A percentile compares a stretch with the other conserved stretches of the same genome.
These are phyloP conservation scores for Marmota monax DNA, from an alignment of 2,113 vertebrate species.

Conservation along the genomic window DNA sequence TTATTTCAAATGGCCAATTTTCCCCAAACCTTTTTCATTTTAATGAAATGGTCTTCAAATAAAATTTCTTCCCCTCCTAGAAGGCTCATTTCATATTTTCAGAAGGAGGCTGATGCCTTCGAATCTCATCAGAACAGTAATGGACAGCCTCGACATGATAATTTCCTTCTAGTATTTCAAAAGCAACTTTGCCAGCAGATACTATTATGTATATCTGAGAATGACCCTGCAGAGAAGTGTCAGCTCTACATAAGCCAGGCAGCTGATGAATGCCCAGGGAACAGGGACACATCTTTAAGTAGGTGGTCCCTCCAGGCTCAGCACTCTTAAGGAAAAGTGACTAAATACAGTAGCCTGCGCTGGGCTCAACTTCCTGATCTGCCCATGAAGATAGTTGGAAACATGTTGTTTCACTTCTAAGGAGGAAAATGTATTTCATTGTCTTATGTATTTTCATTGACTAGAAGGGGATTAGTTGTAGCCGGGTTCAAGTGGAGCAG, in stretches of 20 bases:
- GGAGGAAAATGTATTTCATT: neutral
- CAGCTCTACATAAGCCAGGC: neutral
- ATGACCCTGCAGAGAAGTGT: neutral
- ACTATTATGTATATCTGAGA: slow-evolving; percentile 23
- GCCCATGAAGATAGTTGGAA: neutral
- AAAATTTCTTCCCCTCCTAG: neutral
- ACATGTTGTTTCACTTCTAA: neutral
- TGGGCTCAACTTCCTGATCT: neutral
- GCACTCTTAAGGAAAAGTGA: neutral
- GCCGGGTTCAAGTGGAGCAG: neutral
- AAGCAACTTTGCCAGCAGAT: slow-evolving; percentile 58
- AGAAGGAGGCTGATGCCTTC: neutral
- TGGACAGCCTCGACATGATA: neutral
- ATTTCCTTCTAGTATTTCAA: slow-evolving; percentile 38
- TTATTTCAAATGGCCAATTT: slow-evolving; percentile 67
- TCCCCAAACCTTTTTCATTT: slow-evolving; percentile 53
- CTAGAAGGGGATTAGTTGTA: neutral
- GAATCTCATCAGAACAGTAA: slow-evolving; percentile 32
- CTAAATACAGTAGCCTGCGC: neutral
- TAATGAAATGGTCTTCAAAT: slow-evolving; percentile 75
- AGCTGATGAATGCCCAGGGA: neutral
- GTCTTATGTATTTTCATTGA: neutral
- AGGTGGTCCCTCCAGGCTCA: neutral
- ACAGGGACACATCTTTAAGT: neutral
- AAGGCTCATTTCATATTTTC: slow-evolving; percentile 56